Conservation (phyloP, 2,113 vertebrate genomes). For the Amazona guildingii region DNA sequence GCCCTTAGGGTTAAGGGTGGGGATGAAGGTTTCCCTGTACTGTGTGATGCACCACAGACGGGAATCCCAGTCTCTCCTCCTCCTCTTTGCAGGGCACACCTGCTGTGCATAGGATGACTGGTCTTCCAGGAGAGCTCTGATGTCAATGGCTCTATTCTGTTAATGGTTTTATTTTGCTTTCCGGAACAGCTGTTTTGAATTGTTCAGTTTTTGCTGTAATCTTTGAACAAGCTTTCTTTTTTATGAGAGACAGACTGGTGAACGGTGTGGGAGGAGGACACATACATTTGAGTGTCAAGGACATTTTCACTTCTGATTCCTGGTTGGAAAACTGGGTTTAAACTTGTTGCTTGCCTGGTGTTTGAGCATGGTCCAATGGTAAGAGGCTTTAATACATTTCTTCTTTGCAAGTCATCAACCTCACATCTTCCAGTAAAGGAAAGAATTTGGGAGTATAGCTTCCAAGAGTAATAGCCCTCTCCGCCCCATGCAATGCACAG, state of each 20-base stretch:
- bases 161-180: not conserved
- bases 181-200: constrained; percentile 22
- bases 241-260: not conserved
- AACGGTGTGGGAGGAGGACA: not conserved
- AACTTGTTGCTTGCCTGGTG: constrained; percentile 42
- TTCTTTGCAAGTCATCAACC: constrained; percentile 57
- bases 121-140: not conserved
- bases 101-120: not conserved
- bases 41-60: not conserved
- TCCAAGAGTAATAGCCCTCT: constrained; percentile 48
- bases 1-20: not conserved
- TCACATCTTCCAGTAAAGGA: constrained; percentile 56
- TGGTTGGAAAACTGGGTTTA: constrained; percentile 11
- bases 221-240: not conserved
- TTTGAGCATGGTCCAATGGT: constrained; percentile 47
- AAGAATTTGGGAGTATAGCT: constrained; percentile 52
- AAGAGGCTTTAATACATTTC: constrained; percentile 50
- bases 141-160: not conserved
- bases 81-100: not conserved
- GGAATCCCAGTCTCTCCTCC: not conserved
- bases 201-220: not conserved
- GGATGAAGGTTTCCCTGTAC: not conserved
- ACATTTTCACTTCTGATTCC: constrained; percentile 21
- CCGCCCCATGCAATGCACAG: not conserved
- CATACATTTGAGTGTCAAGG: not conserved